These are phyloP conservation scores for Scaptomyza pallida DNA, from an alignment of 1,140 invertebrate genomes.

Conservation along the genomic window DNA sequence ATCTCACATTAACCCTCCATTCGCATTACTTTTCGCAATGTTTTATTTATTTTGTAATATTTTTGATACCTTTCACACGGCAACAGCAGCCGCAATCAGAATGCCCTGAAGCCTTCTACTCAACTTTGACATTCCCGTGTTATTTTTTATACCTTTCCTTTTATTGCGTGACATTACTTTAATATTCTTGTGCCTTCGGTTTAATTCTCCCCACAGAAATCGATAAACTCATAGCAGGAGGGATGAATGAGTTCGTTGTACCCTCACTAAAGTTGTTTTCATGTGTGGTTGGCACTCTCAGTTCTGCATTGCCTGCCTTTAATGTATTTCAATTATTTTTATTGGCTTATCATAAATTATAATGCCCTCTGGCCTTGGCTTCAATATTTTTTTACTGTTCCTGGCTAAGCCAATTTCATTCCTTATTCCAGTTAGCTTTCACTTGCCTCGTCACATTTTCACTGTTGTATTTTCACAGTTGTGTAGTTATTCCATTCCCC, in stretches of 20 bases:
- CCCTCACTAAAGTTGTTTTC: neutral
- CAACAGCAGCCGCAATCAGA: conserved; percentile 50
- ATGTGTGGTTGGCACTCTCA: conserved; percentile 14
- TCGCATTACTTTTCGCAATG: conserved; percentile 37
- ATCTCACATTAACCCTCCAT: conserved; percentile 12
- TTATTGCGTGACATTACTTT: conserved; percentile 55
- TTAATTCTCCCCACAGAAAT: conserved; percentile 34
- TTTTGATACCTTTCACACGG: conserved; percentile 48
- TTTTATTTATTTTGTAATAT: conserved; percentile 47
- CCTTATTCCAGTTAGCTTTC: conserved; percentile 8
- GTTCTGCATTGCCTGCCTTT: conserved; percentile 39
- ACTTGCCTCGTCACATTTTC: conserved; percentile 18
- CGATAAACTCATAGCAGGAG: conserved; percentile 21
- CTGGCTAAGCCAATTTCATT: neutral
- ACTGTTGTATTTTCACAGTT: conserved; percentile 50
- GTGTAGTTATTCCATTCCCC: conserved; percentile 39
- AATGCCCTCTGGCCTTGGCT: conserved; percentile 53
- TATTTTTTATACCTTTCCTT: conserved; percentile 52
- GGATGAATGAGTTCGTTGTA: conserved; percentile 52
- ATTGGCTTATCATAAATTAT: conserved; percentile 75
- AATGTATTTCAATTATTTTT: conserved; percentile 76
- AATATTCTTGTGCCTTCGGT: conserved; percentile 38
- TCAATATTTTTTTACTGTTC: conserved; percentile 49
- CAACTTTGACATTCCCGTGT: conserved; percentile 46
- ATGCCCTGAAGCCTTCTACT: conserved; percentile 40